Percentiles rank a stretch among this genome's conserved stretches.
Conservation (phyloP, 2,888 invertebrate genomes). For the Mesochorus sp. region DNA sequence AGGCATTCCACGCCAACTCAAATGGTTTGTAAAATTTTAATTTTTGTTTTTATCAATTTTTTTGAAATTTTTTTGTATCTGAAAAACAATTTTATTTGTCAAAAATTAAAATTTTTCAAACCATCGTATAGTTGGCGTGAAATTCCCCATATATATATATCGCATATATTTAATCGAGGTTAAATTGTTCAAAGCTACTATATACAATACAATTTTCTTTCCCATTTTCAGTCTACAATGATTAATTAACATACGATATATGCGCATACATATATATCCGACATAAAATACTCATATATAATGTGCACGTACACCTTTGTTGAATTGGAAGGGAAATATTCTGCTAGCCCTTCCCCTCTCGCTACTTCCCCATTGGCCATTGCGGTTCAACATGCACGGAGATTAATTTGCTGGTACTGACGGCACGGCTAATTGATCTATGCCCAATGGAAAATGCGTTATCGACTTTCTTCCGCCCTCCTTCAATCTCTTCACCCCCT, state of each 20-base stretch:
- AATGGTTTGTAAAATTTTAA: no score
- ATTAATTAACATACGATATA: slow-evolving; percentile 53
- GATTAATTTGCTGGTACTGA: slow-evolving; percentile 62
- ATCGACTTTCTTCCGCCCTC: slow-evolving; percentile 36
- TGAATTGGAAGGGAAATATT: slow-evolving; percentile 43
- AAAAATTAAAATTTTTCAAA: no score
- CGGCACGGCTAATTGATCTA: slow-evolving; percentile 62
- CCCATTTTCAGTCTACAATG: slow-evolving; percentile 38
- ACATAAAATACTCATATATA: background rate
- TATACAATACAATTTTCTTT: slow-evolving; percentile 2
- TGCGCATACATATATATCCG: background rate
- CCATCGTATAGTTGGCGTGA: no score
- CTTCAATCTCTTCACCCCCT: background rate
- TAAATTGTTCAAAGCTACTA: slow-evolving; percentile 1
- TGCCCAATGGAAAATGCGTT: slow-evolving; percentile 62
- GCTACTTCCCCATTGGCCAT: slow-evolving; percentile 2
- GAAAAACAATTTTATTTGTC: no score
- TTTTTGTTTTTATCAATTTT: no score
- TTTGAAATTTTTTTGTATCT: no score
- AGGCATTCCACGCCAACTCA: no score
- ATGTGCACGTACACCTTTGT: background rate
- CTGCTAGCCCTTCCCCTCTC: background rate
- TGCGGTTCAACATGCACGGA: slow-evolving; percentile 44
- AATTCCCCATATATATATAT: no score
- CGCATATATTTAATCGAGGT: no score